Evolutionary conservation across 2,113 vertebrate genomes (phyloP).

Genomic region (Hippocampus guttulatus): DNA sequence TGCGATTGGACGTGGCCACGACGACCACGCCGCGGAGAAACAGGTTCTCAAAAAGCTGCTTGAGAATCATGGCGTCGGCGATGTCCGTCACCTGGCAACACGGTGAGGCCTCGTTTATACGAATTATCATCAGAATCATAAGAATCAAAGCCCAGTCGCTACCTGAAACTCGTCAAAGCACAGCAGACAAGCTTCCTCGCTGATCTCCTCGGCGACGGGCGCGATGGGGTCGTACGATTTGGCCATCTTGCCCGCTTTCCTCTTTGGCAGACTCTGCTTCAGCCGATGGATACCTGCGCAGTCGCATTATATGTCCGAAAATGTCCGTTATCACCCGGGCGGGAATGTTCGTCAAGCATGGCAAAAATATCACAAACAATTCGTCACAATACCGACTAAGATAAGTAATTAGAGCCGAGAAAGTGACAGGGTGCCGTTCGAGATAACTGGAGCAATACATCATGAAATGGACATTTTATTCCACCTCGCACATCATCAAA

Average conservation of each 20-base stretch:
- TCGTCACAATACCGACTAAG: no score
- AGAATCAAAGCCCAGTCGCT: neutral
- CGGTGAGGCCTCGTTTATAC: neutral
- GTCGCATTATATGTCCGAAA: no score
- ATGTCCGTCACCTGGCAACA: constrained; percentile 92
- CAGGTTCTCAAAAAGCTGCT: constrained; percentile 98
- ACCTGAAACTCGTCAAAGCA: constrained; percentile 99
- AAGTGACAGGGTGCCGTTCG: neutral
- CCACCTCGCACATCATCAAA: neutral
- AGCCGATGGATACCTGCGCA: constrained; percentile 88
- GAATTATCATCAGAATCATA: neutral
- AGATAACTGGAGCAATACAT: neutral
- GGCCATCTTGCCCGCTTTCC: constrained; percentile 88
- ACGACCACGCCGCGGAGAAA: constrained; percentile 93
- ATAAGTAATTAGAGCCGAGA: neutral
- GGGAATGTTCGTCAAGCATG: no score
- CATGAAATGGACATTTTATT: neutral
- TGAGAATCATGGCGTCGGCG: constrained; percentile 98
- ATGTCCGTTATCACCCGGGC: no score
- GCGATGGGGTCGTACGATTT: constrained; percentile 94
- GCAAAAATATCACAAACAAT: no score
- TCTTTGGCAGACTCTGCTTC: constrained; percentile 90
- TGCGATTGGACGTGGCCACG: constrained; percentile 96
- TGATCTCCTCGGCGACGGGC: constrained; percentile 92
- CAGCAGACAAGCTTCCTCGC: constrained; percentile 84